phyloP scores from a whole-genome alignment of 2,888 invertebrate species.

The Epiblema foenella region DNA sequence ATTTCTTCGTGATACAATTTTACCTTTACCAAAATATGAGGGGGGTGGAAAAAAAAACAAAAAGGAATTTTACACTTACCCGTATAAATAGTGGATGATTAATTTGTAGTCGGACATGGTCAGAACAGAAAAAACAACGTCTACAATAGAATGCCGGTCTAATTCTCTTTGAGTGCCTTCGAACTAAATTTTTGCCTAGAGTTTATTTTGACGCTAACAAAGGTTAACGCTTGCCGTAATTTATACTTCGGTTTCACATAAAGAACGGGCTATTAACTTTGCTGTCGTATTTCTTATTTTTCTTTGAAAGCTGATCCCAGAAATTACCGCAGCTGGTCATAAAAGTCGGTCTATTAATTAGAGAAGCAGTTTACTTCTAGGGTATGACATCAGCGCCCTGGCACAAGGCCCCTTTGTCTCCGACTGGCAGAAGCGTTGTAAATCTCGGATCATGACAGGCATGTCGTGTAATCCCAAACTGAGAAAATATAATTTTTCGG shows the following conservation, averaged over 20 bases:
- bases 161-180: slow-evolving; percentile 42
- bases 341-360: slow-evolving; percentile 77
- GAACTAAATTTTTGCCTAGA: slow-evolving; percentile 42
- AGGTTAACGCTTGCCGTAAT: slow-evolving; percentile 63
- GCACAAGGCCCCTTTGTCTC: slow-evolving; percentile 78
- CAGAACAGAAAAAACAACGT: slow-evolving; percentile 31
- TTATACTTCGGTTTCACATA: slow-evolving; percentile 61
- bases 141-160: slow-evolving; percentile 27
- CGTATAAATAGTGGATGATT: slow-evolving; percentile 18
- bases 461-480: slow-evolving; percentile 68
- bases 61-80: slow-evolving; percentile 11
- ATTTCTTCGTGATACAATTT: not conserved
- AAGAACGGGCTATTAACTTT: slow-evolving; percentile 71
- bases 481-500: slow-evolving; percentile 73
- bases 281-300: slow-evolving; percentile 74
- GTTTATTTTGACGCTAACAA: slow-evolving; percentile 61
- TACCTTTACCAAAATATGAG: not conserved
- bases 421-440: slow-evolving; percentile 74
- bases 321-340: slow-evolving; percentile 64
- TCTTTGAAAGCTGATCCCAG: slow-evolving; percentile 68
- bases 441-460: slow-evolving; percentile 76
- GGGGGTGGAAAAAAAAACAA: not conserved
- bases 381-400: slow-evolving; percentile 77
- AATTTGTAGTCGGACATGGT: slow-evolving; percentile 32
- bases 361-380: slow-evolving; percentile 55